phyloP scores from a whole-genome alignment of 2,797 vertebrate genomes.

The Antrozous pallidus region DNA sequence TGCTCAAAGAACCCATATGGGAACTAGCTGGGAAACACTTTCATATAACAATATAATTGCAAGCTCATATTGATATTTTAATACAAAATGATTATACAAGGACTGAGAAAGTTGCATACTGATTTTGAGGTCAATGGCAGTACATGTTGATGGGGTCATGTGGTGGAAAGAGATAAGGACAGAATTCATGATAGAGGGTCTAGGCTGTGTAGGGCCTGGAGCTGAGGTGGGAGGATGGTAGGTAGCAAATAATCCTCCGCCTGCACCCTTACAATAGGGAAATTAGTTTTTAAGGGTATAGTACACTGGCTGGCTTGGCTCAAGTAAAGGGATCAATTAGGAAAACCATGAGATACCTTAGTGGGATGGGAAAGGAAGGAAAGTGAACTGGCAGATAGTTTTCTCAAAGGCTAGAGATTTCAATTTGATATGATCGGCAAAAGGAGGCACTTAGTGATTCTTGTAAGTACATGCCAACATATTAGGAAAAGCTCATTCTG shows the following conservation, averaged over 20 bases:
- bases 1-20: conserved; percentile 28
- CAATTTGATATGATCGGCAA: conserved; percentile 17
- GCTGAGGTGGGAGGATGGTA: not conserved
- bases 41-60: conserved; percentile 36
- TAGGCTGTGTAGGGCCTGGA: not conserved
- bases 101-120: not conserved
- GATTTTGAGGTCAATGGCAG: conserved; percentile 38
- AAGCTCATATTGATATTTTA: conserved; percentile 54
- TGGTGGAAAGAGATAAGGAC: not conserved
- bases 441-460: conserved; percentile 3
- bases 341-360: not conserved
- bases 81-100: conserved; percentile 45
- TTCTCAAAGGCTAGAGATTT: not conserved
- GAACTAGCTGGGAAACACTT: conserved; percentile 45
- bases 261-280: not conserved
- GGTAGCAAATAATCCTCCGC: not conserved
- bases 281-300: not conserved
- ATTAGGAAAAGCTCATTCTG: conserved; percentile 40
- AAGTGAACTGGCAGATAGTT: not conserved
- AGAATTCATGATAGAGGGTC: not conserved
- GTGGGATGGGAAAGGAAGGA: not conserved
- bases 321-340: not conserved
- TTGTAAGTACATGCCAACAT: not conserved
- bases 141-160: not conserved
- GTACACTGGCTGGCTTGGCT: not conserved